These are phyloP conservation scores for Zaprionus africanus DNA, from an alignment of 1,140 invertebrate genomes.

Conservation along the genomic window DNA sequence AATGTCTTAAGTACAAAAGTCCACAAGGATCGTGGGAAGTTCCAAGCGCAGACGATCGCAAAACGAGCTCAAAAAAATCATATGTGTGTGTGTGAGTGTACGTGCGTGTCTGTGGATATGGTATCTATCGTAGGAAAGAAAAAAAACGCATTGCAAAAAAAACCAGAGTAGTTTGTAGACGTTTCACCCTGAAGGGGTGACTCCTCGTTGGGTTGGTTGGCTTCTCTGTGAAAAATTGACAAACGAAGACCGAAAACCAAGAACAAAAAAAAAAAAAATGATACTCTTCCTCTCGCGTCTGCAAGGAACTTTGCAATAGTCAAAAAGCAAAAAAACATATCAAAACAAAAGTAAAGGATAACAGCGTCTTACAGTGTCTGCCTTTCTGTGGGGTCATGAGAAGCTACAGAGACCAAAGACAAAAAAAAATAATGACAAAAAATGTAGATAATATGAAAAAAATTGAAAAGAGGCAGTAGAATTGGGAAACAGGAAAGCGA, in stretches of 20 bases:
- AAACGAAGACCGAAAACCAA: conserved; percentile 25
- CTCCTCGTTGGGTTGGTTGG: conserved; percentile 13
- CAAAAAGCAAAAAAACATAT: conserved; percentile 5
- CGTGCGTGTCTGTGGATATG: conserved; percentile 10
- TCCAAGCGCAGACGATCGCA: conserved; percentile 51
- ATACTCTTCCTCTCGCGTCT: conserved; percentile 4
- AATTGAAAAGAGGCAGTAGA: not conserved
- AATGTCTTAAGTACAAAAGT: conserved; percentile 67
- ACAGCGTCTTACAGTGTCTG: conserved; percentile 23
- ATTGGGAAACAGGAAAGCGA: not conserved
- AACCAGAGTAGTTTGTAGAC: conserved; percentile 13
- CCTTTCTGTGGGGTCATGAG: conserved; percentile 39
- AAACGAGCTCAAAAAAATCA: conserved; percentile 48
- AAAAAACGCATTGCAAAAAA: conserved; percentile 31
- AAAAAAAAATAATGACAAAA: conserved; percentile 34
- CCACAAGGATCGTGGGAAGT: conserved; percentile 79
- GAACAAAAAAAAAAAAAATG: conserved; percentile 34
- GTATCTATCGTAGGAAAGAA: conserved; percentile 34
- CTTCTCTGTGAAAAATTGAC: conserved; percentile 36
- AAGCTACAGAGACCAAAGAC: conserved; percentile 5
- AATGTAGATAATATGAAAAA: conserved; percentile 15
- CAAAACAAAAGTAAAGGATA: conserved; percentile 25
- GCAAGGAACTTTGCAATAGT: conserved; percentile 34
- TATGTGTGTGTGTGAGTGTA: not conserved
- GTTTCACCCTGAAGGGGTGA: conserved; percentile 35